A percentile compares a stretch with the other conserved stretches of the same genome.
phyloP scores from a whole-genome alignment of 2,888 invertebrate genomes.

The Nineta flava region DNA sequence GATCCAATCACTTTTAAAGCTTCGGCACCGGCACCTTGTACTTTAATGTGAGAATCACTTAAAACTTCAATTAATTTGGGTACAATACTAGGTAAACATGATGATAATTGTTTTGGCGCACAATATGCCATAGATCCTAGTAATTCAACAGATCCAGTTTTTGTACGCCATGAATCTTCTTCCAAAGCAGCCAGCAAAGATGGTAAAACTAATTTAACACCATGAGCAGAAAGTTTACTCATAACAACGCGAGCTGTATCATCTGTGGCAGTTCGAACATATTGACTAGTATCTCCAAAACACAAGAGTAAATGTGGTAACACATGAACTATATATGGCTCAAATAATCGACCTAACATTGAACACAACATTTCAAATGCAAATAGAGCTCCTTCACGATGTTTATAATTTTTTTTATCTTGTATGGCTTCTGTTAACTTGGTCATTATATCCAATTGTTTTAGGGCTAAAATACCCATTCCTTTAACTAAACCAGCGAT shows the following conservation, averaged over 20 bases:
- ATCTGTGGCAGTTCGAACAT: constrained; percentile 91
- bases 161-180: constrained; percentile 98
- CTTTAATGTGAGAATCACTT: constrained; percentile 93
- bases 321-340: constrained; percentile 96
- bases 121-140: constrained; percentile 98
- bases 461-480: constrained; percentile 85
- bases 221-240: constrained; percentile 90
- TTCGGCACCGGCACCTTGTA: constrained; percentile 92
- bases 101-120: constrained; percentile 95
- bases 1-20: constrained; percentile 93
- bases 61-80: constrained; percentile 93
- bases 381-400: constrained; percentile 88
- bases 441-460: constrained; percentile 91
- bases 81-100: constrained; percentile 94
- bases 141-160: constrained; percentile 89
- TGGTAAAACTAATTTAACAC: constrained; percentile 93
- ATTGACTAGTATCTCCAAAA: constrained; percentile 90
- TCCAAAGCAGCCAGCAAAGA: constrained; percentile 83
- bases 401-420: constrained; percentile 90
- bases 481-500: constrained; percentile 95
- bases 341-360: constrained; percentile 90
- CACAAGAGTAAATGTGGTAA: constrained; percentile 86
- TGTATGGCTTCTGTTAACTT: constrained; percentile 85
- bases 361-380: constrained; percentile 95
- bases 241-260: constrained; percentile 92